These are phyloP conservation scores for Drosophila subsilvestris DNA, from an alignment of 2,888 invertebrate species.

Conservation along the genomic window DNA sequence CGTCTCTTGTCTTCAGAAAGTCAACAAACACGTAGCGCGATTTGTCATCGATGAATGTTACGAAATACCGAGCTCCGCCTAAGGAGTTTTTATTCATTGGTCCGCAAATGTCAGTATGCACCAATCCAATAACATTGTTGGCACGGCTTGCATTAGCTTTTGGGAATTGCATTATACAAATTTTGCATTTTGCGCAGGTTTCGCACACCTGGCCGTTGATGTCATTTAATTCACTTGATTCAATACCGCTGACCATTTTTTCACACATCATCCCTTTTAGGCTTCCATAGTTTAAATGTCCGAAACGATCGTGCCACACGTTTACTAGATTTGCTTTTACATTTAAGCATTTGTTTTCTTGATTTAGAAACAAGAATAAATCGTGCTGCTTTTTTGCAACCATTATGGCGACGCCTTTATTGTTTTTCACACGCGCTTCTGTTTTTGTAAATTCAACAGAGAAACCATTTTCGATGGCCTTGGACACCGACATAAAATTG, in stretches of 20 bases:
- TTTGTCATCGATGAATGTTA: no score
- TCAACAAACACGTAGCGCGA: constrained; percentile 8
- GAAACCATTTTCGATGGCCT: no score
- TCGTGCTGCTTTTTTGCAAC: no score
- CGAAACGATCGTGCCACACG: not conserved
- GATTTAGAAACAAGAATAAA: no score
- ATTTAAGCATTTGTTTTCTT: no score
- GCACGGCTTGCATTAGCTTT: constrained; percentile 6
- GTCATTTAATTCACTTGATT: not conserved
- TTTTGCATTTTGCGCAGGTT: constrained; percentile 11
- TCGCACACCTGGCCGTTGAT: not conserved
- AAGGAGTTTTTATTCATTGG: constrained; percentile 6
- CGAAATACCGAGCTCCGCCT: constrained; percentile 6
- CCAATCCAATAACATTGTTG: constrained; percentile 1
- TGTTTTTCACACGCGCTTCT: no score
- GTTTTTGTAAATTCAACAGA: no score
- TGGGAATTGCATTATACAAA: constrained; percentile 7
- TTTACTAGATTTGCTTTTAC: not conserved
- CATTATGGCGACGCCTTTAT: no score
- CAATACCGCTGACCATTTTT: not conserved
- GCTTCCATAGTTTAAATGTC: constrained; percentile 2
- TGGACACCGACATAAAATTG: no score
- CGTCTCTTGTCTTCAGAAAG: constrained; percentile 8
- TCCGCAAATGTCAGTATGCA: constrained; percentile 13
- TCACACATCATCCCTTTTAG: not conserved